phyloP scores from a whole-genome alignment of 2,113 vertebrate species.

The Pampusana beccarii region DNA sequence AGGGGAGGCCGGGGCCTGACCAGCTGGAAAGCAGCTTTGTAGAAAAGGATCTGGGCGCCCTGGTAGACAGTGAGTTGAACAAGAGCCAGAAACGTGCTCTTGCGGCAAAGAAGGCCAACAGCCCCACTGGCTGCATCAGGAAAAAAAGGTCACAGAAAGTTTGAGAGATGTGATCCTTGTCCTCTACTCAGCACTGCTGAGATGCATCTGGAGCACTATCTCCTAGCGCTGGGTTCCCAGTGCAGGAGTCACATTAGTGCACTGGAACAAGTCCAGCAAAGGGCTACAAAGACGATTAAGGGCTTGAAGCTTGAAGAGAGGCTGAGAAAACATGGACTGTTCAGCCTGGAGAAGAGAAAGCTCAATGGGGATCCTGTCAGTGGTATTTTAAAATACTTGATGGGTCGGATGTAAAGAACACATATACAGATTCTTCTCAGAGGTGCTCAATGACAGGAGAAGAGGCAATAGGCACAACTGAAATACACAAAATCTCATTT shows the following conservation, averaged over 20 bases:
- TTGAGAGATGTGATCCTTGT: not conserved
- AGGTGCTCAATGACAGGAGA: not conserved
- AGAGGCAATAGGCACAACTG: not conserved
- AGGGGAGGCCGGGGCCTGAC: not conserved
- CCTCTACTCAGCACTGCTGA: not conserved
- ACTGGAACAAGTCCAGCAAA: not conserved
- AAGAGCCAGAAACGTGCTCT: not conserved
- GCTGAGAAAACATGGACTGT: not conserved
- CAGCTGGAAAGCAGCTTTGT: not conserved
- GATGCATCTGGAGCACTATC: not conserved
- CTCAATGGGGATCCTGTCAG: not conserved
- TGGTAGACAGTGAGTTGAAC: not conserved
- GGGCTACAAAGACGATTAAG: not conserved
- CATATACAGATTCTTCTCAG: not conserved
- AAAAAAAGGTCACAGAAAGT: not conserved
- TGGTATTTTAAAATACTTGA: not conserved
- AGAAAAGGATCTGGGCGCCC: not conserved
- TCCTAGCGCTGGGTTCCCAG: not conserved
- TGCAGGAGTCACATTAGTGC: not conserved
- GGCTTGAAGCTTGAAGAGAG: not conserved
- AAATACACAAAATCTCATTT: not conserved
- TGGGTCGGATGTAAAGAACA: not conserved
- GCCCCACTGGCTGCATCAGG: too few species aligned
- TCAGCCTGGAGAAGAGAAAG: not conserved
- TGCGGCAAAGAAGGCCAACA: fast-evolving